phyloP scores from a whole-genome alignment of 2,797 vertebrate genomes.

The Australoheros facetus region DNA sequence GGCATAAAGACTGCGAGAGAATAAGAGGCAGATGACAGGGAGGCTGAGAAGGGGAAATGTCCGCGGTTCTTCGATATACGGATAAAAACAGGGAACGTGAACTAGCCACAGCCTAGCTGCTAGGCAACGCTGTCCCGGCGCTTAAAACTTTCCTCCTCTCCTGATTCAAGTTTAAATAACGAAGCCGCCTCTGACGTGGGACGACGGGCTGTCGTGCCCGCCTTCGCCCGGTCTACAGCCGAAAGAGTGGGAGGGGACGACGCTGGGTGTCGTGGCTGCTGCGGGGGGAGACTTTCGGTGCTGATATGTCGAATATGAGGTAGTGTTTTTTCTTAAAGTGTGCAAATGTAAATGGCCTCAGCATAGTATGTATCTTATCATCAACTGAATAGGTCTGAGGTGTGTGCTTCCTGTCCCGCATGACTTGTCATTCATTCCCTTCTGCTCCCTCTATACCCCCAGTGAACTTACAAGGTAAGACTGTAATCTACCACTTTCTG shows the following conservation, averaged over 20 bases:
- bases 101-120: conserved; percentile 55
- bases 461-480: neutral
- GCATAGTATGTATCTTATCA: neutral
- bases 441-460: neutral
- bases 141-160: conserved; percentile 55
- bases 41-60: conserved; percentile 14
- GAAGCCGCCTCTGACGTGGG: conserved; percentile 70
- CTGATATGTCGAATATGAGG: neutral
- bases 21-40: conserved; percentile 24
- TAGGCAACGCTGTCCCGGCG: conserved; percentile 71
- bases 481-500: neutral
- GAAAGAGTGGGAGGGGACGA: conserved; percentile 35
- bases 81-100: neutral
- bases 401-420: too few relatives aligned
- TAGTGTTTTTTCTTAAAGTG: neutral
- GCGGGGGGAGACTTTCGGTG: neutral
- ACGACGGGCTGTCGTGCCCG: conserved; percentile 57
- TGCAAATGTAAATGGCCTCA: neutral
- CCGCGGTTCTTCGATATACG: conserved; percentile 22
- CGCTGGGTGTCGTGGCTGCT: neutral
- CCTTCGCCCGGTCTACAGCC: conserved; percentile 21
- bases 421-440: neutral
- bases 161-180: conserved; percentile 78
- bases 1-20: conserved; percentile 8
- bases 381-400: neutral